A percentile compares a stretch with the other conserved stretches of the same genome.
These are phyloP conservation scores for Zhengitettix transpicula DNA, from an alignment of 2,888 invertebrate genomes.

Conservation along the genomic window DNA sequence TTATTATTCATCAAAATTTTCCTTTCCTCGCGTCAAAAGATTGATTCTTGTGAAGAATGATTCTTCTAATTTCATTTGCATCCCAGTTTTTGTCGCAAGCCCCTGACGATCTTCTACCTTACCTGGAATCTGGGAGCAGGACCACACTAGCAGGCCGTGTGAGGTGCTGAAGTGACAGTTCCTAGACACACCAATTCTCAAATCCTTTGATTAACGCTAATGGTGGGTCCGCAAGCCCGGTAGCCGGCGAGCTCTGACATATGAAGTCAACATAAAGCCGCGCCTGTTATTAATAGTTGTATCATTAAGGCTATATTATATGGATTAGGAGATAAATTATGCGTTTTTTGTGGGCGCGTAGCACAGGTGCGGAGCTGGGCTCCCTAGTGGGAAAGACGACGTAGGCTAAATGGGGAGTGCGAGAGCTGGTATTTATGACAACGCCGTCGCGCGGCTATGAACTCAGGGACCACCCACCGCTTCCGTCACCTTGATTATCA, in stretches of 20 bases:
- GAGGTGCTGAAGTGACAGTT: neutral
- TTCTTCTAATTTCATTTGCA: too few relatives aligned
- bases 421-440: too few relatives aligned
- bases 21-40: too few relatives aligned
- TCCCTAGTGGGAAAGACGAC: neutral
- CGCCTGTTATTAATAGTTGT: slow-evolving; percentile 10
- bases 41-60: too few relatives aligned
- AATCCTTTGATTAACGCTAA: neutral
- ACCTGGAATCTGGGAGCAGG: neutral
- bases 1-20: too few relatives aligned
- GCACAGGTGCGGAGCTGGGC: neutral
- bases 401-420: too few relatives aligned
- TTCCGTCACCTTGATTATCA: too few relatives aligned
- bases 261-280: neutral
- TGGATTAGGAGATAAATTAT: slow-evolving; percentile 11
- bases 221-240: neutral
- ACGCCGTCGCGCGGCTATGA: too few relatives aligned
- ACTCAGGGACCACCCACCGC: too few relatives aligned
- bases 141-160: neutral
- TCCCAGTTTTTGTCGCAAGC: too few relatives aligned
- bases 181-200: neutral
- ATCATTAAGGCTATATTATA: slow-evolving; percentile 13
- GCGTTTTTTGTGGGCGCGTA: neutral
- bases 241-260: neutral
- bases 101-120: too few relatives aligned